Evolutionary conservation across 2,797 vertebrate species (phyloP), one percentile per base, ranked within the genome.

Genomic region (Danio kyathit): DNA sequence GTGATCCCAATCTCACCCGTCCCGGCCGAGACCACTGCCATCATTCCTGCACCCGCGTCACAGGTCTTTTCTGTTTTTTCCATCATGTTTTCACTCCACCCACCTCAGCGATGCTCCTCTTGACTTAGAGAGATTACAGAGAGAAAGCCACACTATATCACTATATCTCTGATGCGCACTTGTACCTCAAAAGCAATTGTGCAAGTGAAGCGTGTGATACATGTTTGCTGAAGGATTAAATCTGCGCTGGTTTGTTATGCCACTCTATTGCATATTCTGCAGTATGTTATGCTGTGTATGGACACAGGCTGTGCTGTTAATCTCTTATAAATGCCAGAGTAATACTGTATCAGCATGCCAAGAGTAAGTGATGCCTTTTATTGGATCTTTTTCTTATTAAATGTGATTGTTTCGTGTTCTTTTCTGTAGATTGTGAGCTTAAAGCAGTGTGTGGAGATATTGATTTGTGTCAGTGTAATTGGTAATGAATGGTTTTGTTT

Each of bases 1-100:
- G 93, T 96, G 94, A 95, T 95, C 95, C 94, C 94, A 92, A 92
- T 94, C 89, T 92, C 92, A 91, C 93, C 95, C 86, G 91, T 93
- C 93, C 94, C 92, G 89, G 94, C 94, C 72, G 95, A 96, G 94
- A 94, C 87, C 92, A 91, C 94, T 91, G 89, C 92, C 93, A 93
- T 29, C 29, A 29, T 93, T 94, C 92, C 92, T 91, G 90, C 94
- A 85, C 92, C 91, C 91, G 89, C 86, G 90, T 88, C 92, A 93
- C 95, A 96, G 95, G 95, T 96, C 94, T 92, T 94, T 92, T 92
- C 89, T 91, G 57, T 65, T 75, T 79, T 29, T 44, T 40, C 6
- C 29, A 21, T 69, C 76, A 54, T 71, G 38, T 71, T 40, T 78
- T 77, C 60, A 67, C 74, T 72, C 83, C 83, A 91, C 79, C 86